These are phyloP conservation scores for Rhopalosiphum nymphaeae DNA, from an alignment of 2,888 invertebrate species.

Conservation along the genomic window DNA sequence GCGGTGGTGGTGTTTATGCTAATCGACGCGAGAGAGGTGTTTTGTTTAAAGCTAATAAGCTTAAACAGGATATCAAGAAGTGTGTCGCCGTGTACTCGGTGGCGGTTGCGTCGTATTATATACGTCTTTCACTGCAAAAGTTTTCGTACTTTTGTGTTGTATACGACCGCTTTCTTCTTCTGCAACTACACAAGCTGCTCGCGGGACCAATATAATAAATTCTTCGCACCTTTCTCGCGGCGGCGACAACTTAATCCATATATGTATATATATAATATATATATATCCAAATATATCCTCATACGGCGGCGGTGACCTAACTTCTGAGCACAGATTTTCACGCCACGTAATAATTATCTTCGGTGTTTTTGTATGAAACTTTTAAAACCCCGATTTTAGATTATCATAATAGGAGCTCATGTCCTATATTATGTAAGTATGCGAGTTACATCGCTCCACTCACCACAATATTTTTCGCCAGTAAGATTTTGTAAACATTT, in stretches of 20 bases:
- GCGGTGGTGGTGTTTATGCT: slow-evolving; percentile 52
- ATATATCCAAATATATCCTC: background rate
- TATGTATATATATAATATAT: background rate
- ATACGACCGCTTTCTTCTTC: slow-evolving; percentile 3
- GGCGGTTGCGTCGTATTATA: background rate
- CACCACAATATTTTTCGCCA: background rate
- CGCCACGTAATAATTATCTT: background rate
- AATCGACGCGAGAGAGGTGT: slow-evolving; percentile 48
- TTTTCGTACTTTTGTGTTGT: slow-evolving; percentile 44
- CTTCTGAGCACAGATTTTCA: background rate
- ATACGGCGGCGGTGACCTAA: background rate
- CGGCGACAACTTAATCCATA: background rate
- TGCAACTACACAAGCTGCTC: background rate
- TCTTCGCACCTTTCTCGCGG: background rate
- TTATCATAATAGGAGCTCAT: background rate
- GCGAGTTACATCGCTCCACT: background rate
- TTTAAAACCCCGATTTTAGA: background rate
- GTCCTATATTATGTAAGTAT: background rate
- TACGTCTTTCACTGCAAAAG: slow-evolving; percentile 19
- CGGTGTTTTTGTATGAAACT: background rate
- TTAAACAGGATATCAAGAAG: slow-evolving; percentile 58
- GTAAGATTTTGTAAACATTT: background rate
- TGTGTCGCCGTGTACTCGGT: slow-evolving; percentile 31
- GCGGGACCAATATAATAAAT: background rate
- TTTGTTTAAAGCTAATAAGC: slow-evolving; percentile 63